Base-by-base conservation (phyloP, 1,140 invertebrate species). In the Brachionus calyciflorus region DNA sequence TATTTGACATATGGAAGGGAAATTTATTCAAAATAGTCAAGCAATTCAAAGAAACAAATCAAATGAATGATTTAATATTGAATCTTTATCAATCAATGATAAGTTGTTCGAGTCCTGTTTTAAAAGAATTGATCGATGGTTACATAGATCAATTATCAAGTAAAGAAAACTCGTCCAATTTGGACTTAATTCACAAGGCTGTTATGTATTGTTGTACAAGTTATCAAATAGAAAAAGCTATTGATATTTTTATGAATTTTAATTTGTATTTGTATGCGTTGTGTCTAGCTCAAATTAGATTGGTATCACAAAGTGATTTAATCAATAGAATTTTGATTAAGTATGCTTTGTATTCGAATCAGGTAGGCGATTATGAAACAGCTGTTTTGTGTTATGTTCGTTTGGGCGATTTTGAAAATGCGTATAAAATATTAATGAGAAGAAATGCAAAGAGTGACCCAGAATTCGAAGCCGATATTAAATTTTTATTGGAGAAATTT, bases 301-400 rank as follows among this genome's bases (percentile, higher is more conserved):
- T 51, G 9, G 5, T 10, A 4, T 2, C 46, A 26, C 3, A 30
- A 21, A 55, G 30, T 55, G 30, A 49, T 12, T 33, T 51, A 26
- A 26, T 73, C 3, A 41, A 46, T 10, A 55, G 51, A 55, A 24
- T 73, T 37, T 26, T 73, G 26, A 30, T 24, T 21, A 73, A 53
- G 10, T 73, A 40, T 33, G 46, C 69, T 10, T 30, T 7, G 1
- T 73, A 73, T 46, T 73, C 69, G n/a, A 55, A 44, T 12, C 51
- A 73, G 3, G 69, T 73, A 30, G 69, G 69, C 14, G 69, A 73
- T 33, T 73, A 73, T 51, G 69, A 73, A n/a, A 49, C 26, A 26
- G 69, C 69, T 51, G 24, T 49, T 41, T 10, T 73, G 14, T 73
- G 69, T 24, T 73, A 51, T 28, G 28, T 73, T 49, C 19, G 69